Evolutionary conservation across 2,888 invertebrate species (phyloP).

Genomic region (Rhagonycha lutea): DNA sequence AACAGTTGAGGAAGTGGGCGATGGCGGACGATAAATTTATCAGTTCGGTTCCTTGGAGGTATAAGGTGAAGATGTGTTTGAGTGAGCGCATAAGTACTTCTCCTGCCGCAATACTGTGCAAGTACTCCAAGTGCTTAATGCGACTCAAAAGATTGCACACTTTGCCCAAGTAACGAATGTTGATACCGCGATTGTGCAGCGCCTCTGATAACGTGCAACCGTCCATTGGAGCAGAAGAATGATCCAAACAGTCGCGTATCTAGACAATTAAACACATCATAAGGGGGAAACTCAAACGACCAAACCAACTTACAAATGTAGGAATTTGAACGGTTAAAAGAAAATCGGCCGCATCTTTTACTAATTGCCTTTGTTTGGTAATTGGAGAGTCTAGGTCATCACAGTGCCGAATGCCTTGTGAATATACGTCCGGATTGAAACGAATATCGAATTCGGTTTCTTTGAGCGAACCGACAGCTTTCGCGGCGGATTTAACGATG

Average conservation of each 20-base stretch:
- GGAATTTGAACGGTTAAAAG: constrained; percentile 93
- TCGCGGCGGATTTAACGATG: constrained; percentile 86
- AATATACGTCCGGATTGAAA: constrained; percentile 98
- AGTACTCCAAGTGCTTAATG: constrained; percentile 81
- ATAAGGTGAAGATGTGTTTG: constrained; percentile 91
- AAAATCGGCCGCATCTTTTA: constrained; percentile 95
- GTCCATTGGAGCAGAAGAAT: constrained; percentile 93
- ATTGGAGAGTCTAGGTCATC: constrained; percentile 70
- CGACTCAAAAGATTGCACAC: constrained; percentile 79
- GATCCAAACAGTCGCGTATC: constrained; percentile 89
- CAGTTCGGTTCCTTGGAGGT: constrained; percentile 89
- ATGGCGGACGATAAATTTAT: constrained; percentile 90
- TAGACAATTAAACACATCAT: constrained; percentile 44
- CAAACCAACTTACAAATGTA: constrained; percentile 73
- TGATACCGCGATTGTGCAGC: constrained; percentile 94
- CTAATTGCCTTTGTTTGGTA: constrained; percentile 83
- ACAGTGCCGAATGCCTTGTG: constrained; percentile 87
- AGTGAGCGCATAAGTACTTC: constrained; percentile 88
- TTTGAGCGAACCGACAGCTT: constrained; percentile 90
- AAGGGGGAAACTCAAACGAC: not conserved
- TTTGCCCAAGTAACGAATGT: constrained; percentile 94
- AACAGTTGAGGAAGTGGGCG: constrained; percentile 95
- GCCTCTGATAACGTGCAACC: constrained; percentile 90
- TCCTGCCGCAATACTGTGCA: constrained; percentile 87
- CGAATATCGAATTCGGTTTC: constrained; percentile 96